These are phyloP conservation scores for Drosophila meridiana DNA, from an alignment of 2,888 invertebrate species.

Conservation along the genomic window DNA sequence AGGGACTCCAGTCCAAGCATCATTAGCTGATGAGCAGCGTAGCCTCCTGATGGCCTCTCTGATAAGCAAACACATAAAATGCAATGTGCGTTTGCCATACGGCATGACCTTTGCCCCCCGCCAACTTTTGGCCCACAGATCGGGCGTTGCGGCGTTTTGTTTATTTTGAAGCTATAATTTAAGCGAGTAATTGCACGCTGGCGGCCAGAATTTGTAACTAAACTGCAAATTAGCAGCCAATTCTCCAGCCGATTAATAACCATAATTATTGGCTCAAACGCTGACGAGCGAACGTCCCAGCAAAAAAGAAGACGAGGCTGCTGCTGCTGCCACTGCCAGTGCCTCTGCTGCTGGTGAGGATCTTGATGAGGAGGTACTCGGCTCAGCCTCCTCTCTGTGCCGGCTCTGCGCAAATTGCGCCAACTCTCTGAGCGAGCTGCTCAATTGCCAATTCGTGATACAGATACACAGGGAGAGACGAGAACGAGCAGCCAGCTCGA, in stretches of 20 bases:
- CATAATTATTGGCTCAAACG: slow-evolving; percentile 85
- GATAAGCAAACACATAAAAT: slow-evolving; percentile 71
- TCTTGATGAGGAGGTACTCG: slow-evolving; percentile 44
- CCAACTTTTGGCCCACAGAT: slow-evolving; percentile 18
- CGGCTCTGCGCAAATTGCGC: slow-evolving; percentile 58
- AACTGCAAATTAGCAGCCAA: slow-evolving; percentile 88
- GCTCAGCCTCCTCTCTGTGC: not conserved
- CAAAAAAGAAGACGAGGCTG: slow-evolving; percentile 43
- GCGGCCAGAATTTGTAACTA: slow-evolving; percentile 88
- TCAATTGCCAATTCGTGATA: slow-evolving; percentile 82
- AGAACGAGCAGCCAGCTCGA: slow-evolving; percentile 10
- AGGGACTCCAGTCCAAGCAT: slow-evolving; percentile 40
- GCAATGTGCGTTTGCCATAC: slow-evolving; percentile 55
- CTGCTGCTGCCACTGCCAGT: slow-evolving; percentile 22
- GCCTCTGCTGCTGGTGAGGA: slow-evolving; percentile 31
- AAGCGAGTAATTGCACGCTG: slow-evolving; percentile 87
- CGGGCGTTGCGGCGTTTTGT: slow-evolving; percentile 84
- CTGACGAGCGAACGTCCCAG: slow-evolving; percentile 76
- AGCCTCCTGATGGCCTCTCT: slow-evolving; percentile 43
- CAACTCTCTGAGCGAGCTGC: slow-evolving; percentile 33
- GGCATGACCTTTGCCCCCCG: slow-evolving; percentile 42
- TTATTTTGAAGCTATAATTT: slow-evolving; percentile 86
- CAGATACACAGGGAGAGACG: slow-evolving; percentile 55
- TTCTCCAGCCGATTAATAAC: slow-evolving; percentile 87
- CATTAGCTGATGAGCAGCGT: slow-evolving; percentile 72